Evolutionary conservation across 2,888 invertebrate species (phyloP), one percentile per base, ranked within the genome.

Genomic region (Apamea epomidion): DNA sequence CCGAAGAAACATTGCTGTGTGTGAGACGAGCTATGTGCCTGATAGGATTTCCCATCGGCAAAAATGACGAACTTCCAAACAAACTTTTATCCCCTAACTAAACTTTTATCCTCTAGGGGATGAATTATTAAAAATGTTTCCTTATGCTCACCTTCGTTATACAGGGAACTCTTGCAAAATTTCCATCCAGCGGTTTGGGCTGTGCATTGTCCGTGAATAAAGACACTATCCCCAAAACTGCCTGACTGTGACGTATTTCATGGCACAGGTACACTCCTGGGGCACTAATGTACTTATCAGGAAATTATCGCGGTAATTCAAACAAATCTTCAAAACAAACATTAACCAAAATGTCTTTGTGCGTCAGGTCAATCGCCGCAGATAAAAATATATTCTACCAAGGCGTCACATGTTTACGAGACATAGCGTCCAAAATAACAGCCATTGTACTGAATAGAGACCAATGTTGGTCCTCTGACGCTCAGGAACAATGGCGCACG

Each of bases 371-470:
- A 86, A 79, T 75, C 84, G 78, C 86, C 86, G 81, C 81, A 87
- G 86, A 86, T 87, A 90, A 89, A 90, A 90, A 92, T 91, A 91
- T 87, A 74, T 83, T 85, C 74, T 81, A 76, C 80, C 58, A 71
- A 82, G 78, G 77, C 84, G 84, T 86, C 88, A 88, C 85, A 81
- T 83, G 71, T 87, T 86, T 71, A 87, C 89, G 87, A 89, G 87
- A 87, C 68, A 54, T 88, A 90, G 87, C 76, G 65, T 81, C 80
- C 81, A 75, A 92, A 92, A 91, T 91, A 91, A 88, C 89, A 84
- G 58, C 83, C 88, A 90, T 91, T 92, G 78, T 85, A 32, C 14
- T n/a, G 60, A 62, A 78, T 86, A 80, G 75, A 80, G 83, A 80
- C 73, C 75, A 69, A 54, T 69, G 48, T 75, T 86, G 78, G 83